Percentiles rank a stretch among this genome's conserved stretches.
Evolutionary conservation across 2,113 vertebrate genomes (phyloP).

Genomic region (Rhagologus leucostigma): DNA sequence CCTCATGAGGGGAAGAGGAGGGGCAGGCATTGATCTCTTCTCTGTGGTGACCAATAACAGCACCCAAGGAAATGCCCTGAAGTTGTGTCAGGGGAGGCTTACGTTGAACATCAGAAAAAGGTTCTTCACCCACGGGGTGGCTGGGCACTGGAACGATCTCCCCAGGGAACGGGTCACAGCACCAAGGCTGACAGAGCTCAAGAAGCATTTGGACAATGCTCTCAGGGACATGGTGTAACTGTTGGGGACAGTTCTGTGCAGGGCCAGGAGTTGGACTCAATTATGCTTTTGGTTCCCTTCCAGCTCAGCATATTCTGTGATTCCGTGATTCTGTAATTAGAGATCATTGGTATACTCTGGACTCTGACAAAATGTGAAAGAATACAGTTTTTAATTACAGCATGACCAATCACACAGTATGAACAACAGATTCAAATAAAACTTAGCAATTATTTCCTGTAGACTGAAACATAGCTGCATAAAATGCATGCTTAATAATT

Average conservation of each 20-base stretch:
- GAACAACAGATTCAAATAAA: neutral
- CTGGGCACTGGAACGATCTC: neutral
- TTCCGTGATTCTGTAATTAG: neutral
- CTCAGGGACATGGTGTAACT: neutral
- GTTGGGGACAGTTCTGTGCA: neutral
- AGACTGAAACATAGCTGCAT: slow-evolving; percentile 3
- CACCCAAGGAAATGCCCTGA: neutral
- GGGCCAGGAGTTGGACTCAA: neutral
- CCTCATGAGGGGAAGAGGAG: neutral
- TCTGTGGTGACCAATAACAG: neutral
- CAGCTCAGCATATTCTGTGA: neutral
- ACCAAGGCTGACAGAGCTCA: neutral
- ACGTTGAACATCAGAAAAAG: rapidly evolving
- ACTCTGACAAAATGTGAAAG: neutral
- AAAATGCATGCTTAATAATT: slow-evolving; percentile 39
- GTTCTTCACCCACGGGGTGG: neutral
- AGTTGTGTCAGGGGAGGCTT: neutral
- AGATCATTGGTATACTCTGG: neutral
- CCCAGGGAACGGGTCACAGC: neutral
- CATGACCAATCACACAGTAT: neutral
- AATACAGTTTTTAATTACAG: neutral
- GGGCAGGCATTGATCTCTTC: neutral
- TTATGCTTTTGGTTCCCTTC: neutral
- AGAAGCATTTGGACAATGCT: neutral
- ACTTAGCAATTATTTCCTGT: neutral